Base-by-base conservation (phyloP, 30 jellyfish, hydroid and myxozoan genomes). In the Aurelia sp. region DNA sequence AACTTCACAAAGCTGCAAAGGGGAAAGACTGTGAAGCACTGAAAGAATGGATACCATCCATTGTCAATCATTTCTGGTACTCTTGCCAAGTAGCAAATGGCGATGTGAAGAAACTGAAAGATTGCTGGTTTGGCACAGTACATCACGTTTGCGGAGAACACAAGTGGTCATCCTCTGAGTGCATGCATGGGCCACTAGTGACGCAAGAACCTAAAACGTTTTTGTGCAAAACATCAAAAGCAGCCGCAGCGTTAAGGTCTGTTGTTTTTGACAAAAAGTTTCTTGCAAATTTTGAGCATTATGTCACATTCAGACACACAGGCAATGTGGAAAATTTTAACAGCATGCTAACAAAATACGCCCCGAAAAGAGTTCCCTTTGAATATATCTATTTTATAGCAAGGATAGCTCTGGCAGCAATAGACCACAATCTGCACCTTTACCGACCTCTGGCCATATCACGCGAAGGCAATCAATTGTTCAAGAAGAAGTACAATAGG, bases 261-360 rank as follows among this genome's bases (percentile, higher is more conserved):
- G n/a, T n/a, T n/a, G n/a, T n/a, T n/a, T n/a, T n/a, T n/a, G n/a
- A n/a, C n/a, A n/a, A n/a, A n/a, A n/a, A 23, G 30, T 48, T 80
- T 51, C 73, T 80, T 1, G 84, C 71, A 18, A 63, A 47, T 21
- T 51, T 80, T 40, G 73, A 80, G 40, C 18, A 15, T 37, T 80
- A 80, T 19, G 53, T 72, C 41, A 50, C 41, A 17, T 66, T 41
- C 66, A 80, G 86, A 50, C 90, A 80, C 65, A 80, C 90, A 11
- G 84, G 90, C 16, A 31, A 37, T 17, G 31, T 80, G n/a, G 90
- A 80, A 33, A 80, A 21, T 73, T 80, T 80, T 59, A 80, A 80
- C 66, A 66, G 84, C 11, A 35, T 63, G 84, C 74, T 80, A 0
- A 52, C 73, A 44, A 80, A 80, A 62, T 80, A 80, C 65, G 85